Evolutionary conservation across 1,140 invertebrate genomes (phyloP).

Genomic region (Trinorchestia longiramus): DNA sequence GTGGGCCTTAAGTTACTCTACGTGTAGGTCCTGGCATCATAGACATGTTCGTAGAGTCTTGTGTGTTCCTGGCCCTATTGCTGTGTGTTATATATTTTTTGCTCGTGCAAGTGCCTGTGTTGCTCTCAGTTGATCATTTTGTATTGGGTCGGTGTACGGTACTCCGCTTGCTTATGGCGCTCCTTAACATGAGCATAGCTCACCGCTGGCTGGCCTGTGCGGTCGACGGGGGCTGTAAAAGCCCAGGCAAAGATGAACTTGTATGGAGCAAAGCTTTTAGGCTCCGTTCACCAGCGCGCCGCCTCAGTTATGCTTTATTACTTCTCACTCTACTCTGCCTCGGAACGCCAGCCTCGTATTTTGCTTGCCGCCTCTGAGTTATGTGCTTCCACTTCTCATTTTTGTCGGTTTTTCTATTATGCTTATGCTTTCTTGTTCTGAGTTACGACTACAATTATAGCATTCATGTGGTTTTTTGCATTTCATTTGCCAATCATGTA

Average conservation of each 20-base stretch:
- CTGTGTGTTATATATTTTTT: not conserved
- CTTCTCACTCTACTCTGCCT: conserved; percentile 25
- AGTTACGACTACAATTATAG: not conserved
- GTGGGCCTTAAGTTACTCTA: no score
- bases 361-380: not conserved
- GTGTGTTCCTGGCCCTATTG: not conserved
- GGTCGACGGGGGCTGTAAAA: conserved; percentile 20
- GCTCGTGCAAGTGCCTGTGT: not conserved
- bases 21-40: no score
- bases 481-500: not conserved
- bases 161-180: not conserved
- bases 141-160: not conserved
- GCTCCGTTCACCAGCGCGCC: not conserved
- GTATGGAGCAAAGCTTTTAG: conserved; percentile 51
- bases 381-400: not conserved
- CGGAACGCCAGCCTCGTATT: not conserved
- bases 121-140: not conserved
- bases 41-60: not conserved
- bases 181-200: conserved; percentile 34
- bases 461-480: not conserved
- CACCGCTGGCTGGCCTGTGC: not conserved
- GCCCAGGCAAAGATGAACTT: conserved; percentile 35
- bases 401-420: not conserved
- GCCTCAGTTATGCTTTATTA: conserved; percentile 31
- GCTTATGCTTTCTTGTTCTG: not conserved